phyloP scores from a whole-genome alignment of 2,888 invertebrate genomes.

The Ethmia dodecea region DNA sequence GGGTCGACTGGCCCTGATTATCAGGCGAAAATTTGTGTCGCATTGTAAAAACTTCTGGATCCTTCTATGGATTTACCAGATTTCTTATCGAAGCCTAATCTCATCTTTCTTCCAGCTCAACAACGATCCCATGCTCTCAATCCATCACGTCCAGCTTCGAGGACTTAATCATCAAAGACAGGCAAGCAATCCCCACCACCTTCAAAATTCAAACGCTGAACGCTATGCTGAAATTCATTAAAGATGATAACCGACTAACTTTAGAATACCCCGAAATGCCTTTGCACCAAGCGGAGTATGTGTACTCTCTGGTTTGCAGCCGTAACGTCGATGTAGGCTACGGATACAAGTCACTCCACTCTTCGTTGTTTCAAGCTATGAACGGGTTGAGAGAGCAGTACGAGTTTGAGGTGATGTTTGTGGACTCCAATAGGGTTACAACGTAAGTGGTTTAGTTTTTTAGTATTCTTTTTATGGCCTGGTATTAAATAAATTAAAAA shows the following conservation, averaged over 20 bases:
- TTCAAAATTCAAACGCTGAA: slow-evolving; percentile 32
- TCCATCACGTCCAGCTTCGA: background rate
- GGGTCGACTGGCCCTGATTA: too few species aligned
- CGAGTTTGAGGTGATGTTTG: slow-evolving; percentile 12
- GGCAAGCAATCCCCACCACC: background rate
- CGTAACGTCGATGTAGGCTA: slow-evolving; percentile 11
- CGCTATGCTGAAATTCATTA: slow-evolving; percentile 34
- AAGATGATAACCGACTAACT: slow-evolving; percentile 21
- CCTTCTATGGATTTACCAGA: too few species aligned
- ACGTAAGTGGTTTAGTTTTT: too few species aligned
- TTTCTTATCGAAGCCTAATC: too few species aligned
- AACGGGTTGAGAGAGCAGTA: slow-evolving; percentile 17
- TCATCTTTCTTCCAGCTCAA: too few species aligned
- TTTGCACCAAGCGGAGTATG: slow-evolving; percentile 23
- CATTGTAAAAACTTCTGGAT: too few species aligned
- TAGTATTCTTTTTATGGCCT: too few species aligned
- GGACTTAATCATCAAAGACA: slow-evolving; percentile 1
- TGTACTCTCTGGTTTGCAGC: slow-evolving; percentile 24
- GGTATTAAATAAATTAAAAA: too few species aligned
- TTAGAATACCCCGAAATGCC: slow-evolving; percentile 34
- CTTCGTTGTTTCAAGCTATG: slow-evolving; percentile 32
- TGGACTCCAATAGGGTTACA: too few species aligned
- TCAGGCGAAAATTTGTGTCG: too few species aligned
- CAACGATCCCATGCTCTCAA: too few species aligned
- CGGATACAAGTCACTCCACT: slow-evolving; percentile 25